phyloP scores from a whole-genome alignment of 2,113 vertebrate species.

The Corydoras sp. region DNA sequence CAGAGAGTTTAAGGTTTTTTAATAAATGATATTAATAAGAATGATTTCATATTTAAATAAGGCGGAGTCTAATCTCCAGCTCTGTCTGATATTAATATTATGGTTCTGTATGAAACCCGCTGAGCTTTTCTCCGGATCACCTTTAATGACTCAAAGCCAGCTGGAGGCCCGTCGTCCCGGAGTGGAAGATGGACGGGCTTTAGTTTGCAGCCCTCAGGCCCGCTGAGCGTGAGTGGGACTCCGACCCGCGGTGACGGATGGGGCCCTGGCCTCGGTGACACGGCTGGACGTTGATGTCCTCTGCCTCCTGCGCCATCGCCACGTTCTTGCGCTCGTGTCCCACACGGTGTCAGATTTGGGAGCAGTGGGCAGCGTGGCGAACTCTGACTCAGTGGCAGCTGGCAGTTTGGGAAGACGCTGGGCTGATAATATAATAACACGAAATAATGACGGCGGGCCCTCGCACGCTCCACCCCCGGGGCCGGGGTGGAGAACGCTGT shows the following conservation, averaged over 20 bases:
- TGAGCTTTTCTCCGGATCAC: conserved; percentile 3
- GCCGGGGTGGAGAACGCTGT: not conserved
- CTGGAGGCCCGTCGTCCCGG: not conserved
- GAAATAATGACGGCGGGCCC: conserved; percentile 9
- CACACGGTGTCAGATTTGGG: conserved; percentile 15
- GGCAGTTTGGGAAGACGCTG: conserved; percentile 10
- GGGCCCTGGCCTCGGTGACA: conserved; percentile 32
- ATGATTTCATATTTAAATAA: too few relatives aligned
- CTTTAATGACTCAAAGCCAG: not conserved
- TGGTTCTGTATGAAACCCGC: too few relatives aligned
- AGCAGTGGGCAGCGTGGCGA: conserved; percentile 6
- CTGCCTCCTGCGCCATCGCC: not conserved
- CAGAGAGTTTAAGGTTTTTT: too few relatives aligned
- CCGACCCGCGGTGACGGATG: conserved; percentile 37
- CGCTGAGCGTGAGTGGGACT: conserved; percentile 8
- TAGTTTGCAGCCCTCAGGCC: conserved; percentile 35
- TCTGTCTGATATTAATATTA: too few relatives aligned
- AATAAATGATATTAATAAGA: too few relatives aligned
- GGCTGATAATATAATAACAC: conserved; percentile 26
- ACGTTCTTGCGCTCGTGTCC: not conserved
- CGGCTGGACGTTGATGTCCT: conserved; percentile 33
- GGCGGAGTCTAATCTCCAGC: too few relatives aligned
- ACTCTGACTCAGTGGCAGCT: conserved; percentile 33
- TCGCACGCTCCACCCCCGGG: not conserved
- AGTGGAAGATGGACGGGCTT: conserved; percentile 44